Percentiles rank a stretch among this genome's conserved stretches.
phyloP scores from a whole-genome alignment of 64 coral and sea anemone species.

The Anthopleura sola region DNA sequence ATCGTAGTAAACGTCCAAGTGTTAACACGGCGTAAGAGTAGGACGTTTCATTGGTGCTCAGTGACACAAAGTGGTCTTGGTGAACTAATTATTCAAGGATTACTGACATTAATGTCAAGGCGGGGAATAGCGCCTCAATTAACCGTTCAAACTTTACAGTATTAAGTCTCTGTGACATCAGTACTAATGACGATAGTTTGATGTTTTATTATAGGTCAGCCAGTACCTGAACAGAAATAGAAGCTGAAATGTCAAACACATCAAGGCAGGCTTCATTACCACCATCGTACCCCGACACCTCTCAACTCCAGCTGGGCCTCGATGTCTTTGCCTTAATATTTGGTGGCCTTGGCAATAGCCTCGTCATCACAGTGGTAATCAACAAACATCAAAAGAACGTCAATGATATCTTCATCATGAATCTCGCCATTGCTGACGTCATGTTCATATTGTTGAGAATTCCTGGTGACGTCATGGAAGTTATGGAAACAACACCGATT shows the following conservation, averaged over 20 bases:
- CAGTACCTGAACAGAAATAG: background rate
- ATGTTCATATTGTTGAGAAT: conserved; percentile 50
- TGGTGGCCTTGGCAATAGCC: conserved; percentile 38
- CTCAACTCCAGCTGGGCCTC: conserved; percentile 1
- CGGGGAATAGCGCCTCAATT: too few species aligned
- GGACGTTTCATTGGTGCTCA: too few species aligned
- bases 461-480: conserved; percentile 34
- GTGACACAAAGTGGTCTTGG: too few species aligned
- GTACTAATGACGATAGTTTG: background rate
- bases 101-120: too few species aligned
- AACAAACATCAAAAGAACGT: conserved; percentile 30
- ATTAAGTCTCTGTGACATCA: too few species aligned
- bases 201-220: background rate
- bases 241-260: background rate
- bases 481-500: conserved; percentile 10
- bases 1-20: too few species aligned
- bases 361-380: conserved; percentile 39
- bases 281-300: background rate
- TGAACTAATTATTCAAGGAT: too few species aligned
- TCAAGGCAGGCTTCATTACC: background rate
- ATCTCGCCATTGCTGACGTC: conserved; percentile 49
- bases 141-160: too few species aligned
- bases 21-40: too few species aligned
- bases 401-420: conserved; percentile 47
- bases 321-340: conserved; percentile 30